Conservation (phyloP, 23 tunicate species). For the Clavelina lepadiformis region DNA sequence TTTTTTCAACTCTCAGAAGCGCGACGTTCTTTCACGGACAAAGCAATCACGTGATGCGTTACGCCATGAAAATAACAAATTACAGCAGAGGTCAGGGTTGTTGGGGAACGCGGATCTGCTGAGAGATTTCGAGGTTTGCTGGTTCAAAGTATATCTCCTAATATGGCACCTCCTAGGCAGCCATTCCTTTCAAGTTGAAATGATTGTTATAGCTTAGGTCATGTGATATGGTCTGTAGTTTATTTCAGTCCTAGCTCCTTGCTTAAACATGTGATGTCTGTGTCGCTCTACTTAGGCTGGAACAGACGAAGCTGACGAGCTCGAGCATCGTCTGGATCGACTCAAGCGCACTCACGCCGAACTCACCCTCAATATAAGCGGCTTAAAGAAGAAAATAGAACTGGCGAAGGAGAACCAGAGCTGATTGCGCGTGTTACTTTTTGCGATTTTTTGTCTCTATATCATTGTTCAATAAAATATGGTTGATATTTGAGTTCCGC, state of each 20-base stretch:
- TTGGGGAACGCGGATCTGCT: slow-evolving; percentile 68
- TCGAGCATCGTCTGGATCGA: slow-evolving; percentile 42
- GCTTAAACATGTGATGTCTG: too few species aligned
- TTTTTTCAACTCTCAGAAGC: slow-evolving; percentile 29
- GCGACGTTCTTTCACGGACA: slow-evolving; percentile 77
- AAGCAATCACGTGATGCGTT: slow-evolving; percentile 83
- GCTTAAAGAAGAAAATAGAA: slow-evolving; percentile 85
- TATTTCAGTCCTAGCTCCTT: too few species aligned
- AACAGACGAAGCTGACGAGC: slow-evolving; percentile 66
- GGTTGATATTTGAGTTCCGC: too few species aligned
- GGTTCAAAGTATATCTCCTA: too few species aligned
- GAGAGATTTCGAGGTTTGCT: slow-evolving; percentile 69
- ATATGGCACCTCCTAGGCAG: too few species aligned
- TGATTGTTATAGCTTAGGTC: too few species aligned
- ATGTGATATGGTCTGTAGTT: too few species aligned
- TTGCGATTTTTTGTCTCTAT: too few species aligned
- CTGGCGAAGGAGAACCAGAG: slow-evolving; percentile 49
- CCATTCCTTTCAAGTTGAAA: too few species aligned
- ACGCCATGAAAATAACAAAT: slow-evolving; percentile 75
- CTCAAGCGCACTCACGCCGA: slow-evolving; percentile 84
- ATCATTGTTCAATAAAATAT: too few species aligned
- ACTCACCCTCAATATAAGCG: slow-evolving; percentile 64
- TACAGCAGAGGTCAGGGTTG: slow-evolving; percentile 73
- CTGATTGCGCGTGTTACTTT: not conserved
- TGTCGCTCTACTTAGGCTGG: slow-evolving; percentile 35